Conservation (phyloP, 2,797 vertebrate genomes). For the Pangasius mekongensis region DNA sequence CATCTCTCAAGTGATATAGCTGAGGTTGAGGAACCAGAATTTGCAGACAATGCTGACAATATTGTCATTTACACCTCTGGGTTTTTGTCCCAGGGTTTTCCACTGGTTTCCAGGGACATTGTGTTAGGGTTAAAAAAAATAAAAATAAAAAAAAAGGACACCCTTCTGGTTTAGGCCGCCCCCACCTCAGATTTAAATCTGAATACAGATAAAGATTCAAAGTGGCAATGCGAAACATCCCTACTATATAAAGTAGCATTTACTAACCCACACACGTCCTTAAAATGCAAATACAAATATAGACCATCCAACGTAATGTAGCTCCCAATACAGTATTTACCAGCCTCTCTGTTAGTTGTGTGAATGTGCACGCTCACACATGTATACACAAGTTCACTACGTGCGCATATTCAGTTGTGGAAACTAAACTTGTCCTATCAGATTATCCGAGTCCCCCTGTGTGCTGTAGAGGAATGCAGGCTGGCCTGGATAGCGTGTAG, state of each 20-base stretch:
- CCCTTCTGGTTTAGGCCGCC: neutral
- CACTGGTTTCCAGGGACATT: neutral
- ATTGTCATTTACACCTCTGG: neutral
- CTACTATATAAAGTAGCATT: slow-evolving; percentile 19
- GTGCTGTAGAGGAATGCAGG: slow-evolving; percentile 24
- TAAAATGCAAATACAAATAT: slow-evolving; percentile 8
- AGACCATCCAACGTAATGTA: neutral
- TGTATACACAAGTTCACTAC: slow-evolving; percentile 2
- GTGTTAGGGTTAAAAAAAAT: neutral
- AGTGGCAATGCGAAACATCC: neutral
- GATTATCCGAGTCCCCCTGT: slow-evolving; percentile 34
- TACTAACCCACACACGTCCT: neutral
- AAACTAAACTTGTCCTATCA: slow-evolving; percentile 15
- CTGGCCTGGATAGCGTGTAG: slow-evolving; percentile 11
- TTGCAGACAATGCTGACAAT: neutral
- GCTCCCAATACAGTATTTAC: neutral
- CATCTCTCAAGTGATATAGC: too few species aligned
- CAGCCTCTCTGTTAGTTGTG: neutral
- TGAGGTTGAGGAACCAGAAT: neutral
- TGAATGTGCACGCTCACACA: slow-evolving; percentile 18
- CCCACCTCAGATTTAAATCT: neutral
- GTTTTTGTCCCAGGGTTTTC: neutral
- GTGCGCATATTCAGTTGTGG: neutral
- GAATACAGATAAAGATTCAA: neutral
- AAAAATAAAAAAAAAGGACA: neutral